These are phyloP conservation scores for Alviniconcha marisindica DNA, from an alignment of 1,140 invertebrate genomes.

Conservation along the genomic window DNA sequence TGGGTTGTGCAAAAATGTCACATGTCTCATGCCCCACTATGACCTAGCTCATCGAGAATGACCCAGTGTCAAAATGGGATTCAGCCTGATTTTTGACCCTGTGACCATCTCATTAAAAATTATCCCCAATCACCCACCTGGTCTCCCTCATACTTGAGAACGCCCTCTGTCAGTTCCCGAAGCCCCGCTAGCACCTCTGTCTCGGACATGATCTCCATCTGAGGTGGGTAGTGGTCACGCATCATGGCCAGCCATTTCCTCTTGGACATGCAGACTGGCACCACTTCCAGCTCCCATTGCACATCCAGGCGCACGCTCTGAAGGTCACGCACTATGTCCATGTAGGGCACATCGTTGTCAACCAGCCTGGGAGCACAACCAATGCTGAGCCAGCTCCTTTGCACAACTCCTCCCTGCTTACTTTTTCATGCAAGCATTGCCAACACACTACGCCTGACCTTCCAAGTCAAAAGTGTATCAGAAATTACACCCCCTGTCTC, in stretches of 20 bases:
- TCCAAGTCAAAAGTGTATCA: too few species aligned
- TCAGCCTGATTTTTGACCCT: too few species aligned
- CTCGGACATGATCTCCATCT: constrained; percentile 69
- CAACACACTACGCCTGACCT: too few species aligned
- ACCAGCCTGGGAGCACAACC: constrained; percentile 45
- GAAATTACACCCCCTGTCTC: too few species aligned
- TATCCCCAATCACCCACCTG: constrained; percentile 36
- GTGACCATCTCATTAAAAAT: too few species aligned
- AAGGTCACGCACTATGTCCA: constrained; percentile 67
- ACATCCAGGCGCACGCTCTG: constrained; percentile 67
- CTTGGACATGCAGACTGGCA: constrained; percentile 70
- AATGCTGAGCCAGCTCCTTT: too few species aligned
- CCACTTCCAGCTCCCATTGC: constrained; percentile 71
- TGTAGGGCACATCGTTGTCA: constrained; percentile 68
- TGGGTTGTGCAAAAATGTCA: too few species aligned
- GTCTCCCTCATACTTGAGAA: constrained; percentile 72
- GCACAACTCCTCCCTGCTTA: too few species aligned
- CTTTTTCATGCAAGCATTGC: too few species aligned
- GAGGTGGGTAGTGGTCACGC: constrained; percentile 69
- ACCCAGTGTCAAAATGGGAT: too few species aligned
- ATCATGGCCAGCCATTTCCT: constrained; percentile 72
- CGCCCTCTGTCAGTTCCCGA: constrained; percentile 71
- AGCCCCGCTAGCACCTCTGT: constrained; percentile 66
- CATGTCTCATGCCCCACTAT: too few species aligned
- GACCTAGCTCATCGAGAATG: too few species aligned